Evolutionary conservation across 2,888 invertebrate species (phyloP), one percentile per base, ranked within the genome.

Genomic region (Eilema sororculum): DNA sequence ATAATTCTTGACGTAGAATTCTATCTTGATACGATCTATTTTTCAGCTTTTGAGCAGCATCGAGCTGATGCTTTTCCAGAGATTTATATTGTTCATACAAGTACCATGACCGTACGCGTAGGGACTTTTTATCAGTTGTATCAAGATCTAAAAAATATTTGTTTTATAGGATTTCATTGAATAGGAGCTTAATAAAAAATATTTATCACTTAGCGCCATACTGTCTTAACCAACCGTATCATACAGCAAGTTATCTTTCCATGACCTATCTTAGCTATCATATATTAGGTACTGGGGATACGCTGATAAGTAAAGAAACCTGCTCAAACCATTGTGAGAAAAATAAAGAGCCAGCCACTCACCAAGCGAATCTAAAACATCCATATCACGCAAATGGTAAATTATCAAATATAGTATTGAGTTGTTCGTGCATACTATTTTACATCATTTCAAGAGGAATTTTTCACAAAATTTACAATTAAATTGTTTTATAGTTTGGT

Each of bases 21-120:
- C 78, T 87, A 56, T 93, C 91, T 76, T 94, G 94, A 71, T 87
- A 88, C 0, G 90, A 89, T 70, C 84, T 89, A 71, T 91, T 87
- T 71, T 90, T 91, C 59, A 94, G 82, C 76, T 84, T 88, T 69
- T 87, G 85, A 5, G 91, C 87, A 9, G 93, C 93, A 68, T 94
- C 90, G 46, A 90, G 76, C 78, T 95, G 94, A 72, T 89, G 91
- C 59, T 83, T 87, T 78, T 94, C 93, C 2, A 95, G 81, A 1
- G 94, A 89, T 81, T 92, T 95, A 71, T 87, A 95, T 75, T 95
- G 95, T 76, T 95, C 95, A 67, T 93, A 94, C 61, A 94, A 77
- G 75, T 94, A 95, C 95, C 95, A 95, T 9, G 94, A 94, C 8
- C 91, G 91, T 66, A 94, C 91, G 13, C 93, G 87, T 63, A 87